Evolutionary conservation across 1,140 invertebrate species (phyloP).

Genomic region (Megalopta genalis): DNA sequence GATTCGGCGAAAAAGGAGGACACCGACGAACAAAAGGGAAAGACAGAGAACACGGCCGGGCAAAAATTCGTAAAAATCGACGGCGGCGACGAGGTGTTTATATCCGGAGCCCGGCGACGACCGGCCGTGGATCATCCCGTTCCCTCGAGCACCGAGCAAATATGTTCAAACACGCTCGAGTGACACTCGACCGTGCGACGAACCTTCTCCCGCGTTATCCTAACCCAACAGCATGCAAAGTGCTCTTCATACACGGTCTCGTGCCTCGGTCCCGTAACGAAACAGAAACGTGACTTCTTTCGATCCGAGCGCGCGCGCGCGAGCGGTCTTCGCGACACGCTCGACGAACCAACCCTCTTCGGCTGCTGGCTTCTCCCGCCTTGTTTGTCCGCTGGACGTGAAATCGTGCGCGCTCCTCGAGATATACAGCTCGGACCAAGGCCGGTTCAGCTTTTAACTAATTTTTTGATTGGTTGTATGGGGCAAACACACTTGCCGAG

Average conservation of each 20-base stretch:
- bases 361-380: neutral
- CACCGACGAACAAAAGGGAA: neutral
- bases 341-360: neutral
- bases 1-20: neutral
- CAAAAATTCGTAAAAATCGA: constrained; percentile 2
- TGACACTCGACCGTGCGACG: constrained; percentile 46
- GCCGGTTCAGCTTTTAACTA: no score
- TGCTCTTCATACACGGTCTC: constrained; percentile 58
- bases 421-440: no score
- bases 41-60: neutral
- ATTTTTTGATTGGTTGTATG: no score
- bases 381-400: neutral
- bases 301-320: neutral
- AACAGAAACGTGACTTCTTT: constrained; percentile 47
- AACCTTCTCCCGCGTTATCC: constrained; percentile 48
- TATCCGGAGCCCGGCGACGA: no score
- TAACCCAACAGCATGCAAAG: constrained; percentile 60
- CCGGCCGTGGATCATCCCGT: constrained; percentile 35
- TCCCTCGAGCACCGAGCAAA: constrained; percentile 60
- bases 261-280: constrained; percentile 42
- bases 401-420: no score
- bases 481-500: no score
- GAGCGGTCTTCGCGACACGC: constrained; percentile 20
- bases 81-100: neutral
- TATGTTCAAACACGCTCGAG: constrained; percentile 67